These are phyloP conservation scores for Ceratina calcarata DNA, from an alignment of 1,140 invertebrate genomes.

Conservation along the genomic window DNA sequence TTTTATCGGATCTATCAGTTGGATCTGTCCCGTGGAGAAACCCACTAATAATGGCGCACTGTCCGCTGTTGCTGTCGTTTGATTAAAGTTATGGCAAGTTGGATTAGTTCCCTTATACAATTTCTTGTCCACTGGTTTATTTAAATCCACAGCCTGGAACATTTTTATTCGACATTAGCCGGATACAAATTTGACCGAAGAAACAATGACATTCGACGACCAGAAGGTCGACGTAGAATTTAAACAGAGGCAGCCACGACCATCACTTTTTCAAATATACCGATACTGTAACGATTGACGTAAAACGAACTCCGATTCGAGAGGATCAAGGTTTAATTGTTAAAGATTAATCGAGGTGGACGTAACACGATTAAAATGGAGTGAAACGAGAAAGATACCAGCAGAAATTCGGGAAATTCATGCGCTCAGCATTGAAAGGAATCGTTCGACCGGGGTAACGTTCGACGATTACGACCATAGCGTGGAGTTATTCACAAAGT, in stretches of 20 bases:
- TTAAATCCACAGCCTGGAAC: constrained; percentile 93
- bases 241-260: not conserved
- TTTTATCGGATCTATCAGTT: constrained; percentile 97
- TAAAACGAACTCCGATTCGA: not conserved
- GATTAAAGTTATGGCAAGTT: constrained; percentile 99
- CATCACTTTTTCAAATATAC: not conserved
- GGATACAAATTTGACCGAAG: no score
- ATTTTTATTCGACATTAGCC: constrained; percentile 40
- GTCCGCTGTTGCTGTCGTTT: constrained; percentile 88
- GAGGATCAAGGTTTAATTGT: not conserved
- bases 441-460: not conserved
- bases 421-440: no score
- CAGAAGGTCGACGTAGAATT: no score
- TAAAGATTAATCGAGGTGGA: not conserved
- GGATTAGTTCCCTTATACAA: constrained; percentile 99
- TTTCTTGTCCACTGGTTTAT: constrained; percentile 97
- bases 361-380: not conserved
- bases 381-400: not conserved
- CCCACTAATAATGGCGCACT: constrained; percentile 95
- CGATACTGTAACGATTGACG: not conserved
- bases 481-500: constrained; percentile 11
- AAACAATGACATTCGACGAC: no score
- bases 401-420: not conserved
- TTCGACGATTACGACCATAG: not conserved
- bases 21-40: constrained; percentile 98